Evolutionary conservation across 2,797 vertebrate genomes (phyloP), one percentile per base, ranked within the genome.

Genomic region (Dendrocincla tyrannina): DNA sequence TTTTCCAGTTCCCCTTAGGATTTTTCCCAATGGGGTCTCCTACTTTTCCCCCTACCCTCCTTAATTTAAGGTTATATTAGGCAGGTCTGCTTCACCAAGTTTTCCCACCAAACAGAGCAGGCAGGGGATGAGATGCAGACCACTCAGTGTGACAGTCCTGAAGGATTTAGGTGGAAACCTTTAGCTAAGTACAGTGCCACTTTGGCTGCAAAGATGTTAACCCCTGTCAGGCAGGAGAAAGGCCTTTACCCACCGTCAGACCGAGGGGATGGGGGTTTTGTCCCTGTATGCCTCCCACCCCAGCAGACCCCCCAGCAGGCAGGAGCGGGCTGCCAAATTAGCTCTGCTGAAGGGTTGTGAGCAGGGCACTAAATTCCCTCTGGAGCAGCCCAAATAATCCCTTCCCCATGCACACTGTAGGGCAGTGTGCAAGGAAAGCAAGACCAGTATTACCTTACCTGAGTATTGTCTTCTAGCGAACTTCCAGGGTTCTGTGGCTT

Each of bases 61-160:
- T 30, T 39, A 33, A 15, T 41, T 55, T 24, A 35, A 56, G 55
- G 62, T 50, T n/a, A 1, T 14, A 3, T 28, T 10, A 9, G 64
- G 47, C 69, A 87, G 30, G 32, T 46, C 42, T 53, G 32, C 47
- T 58, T 59, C 70, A 37, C 46, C 19, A 27, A 13, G 50, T 33
- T 72, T 39, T 44, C 24, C 63, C 73, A 32, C 25, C 37, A 19
- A 22, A 12, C 17, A 17, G 72, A 46, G 23, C 59, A 46, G 44
- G 66, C 37, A 53, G 44, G 47, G 44, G 60, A 39, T 35, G 50
- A 62, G 63, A 7, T 4, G 32, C 30, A 79, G 55, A 44, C 2
- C 7, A 3, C 46, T 25, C 7, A 2, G 4, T 7, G 39, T 6
- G 80, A 18, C 39, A 24, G 1, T 4, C 42, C 9, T 10, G 39